Base-by-base conservation (phyloP, 2,888 invertebrate genomes). In the Craniophora ligustri region DNA sequence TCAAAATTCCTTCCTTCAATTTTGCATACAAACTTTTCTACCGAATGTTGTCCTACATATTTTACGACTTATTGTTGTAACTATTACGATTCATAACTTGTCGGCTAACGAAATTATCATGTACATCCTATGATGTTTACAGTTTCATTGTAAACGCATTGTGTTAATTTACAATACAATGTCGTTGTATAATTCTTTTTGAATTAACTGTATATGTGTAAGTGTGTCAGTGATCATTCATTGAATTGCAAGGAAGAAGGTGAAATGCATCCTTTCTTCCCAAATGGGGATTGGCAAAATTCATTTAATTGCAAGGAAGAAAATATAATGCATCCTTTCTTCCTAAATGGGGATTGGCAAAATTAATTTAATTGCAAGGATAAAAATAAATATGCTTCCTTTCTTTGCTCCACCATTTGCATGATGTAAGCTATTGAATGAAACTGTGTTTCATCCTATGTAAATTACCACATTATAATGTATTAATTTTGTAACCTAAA, bases 11-110 rank as follows among this genome's bases (percentile, higher is more conserved):
- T 34, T 64, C 60, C 41, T 54, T 28, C 2, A 53, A 41, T 61
- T 67, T 56, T 63, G 67, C 70, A 66, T 70, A 56, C 49, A 63
- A 64, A 64, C 51, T 41, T 64, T 65, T 53, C 23, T 45, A 30
- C 31, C 54, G 18, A 60, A 67, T 55, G 19, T 2, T 48, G 67
- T 57, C 48, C 66, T 5, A 68, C 38, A 15, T 64, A 26, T 56
- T 67, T 68, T 54, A 68, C 42, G 69, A 61, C 61, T 40, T 54
- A 67, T 67, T 62, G 51, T 67, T 39, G 18, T 26, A 50, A 34
- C 1, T 32, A 70, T 70, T 71, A 23, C 23, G 18, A 71, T 71
- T 67, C 69, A 64, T 36, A 64, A 49, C 47, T 13, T 2, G 54
- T 54, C 16, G 19, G 7, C 8, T 16, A 35, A 26, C 38, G 5